Percentiles rank a stretch among this genome's conserved stretches.
Evolutionary conservation across 2,797 vertebrate genomes (phyloP).

Genomic region (Arremon brunneinucha): DNA sequence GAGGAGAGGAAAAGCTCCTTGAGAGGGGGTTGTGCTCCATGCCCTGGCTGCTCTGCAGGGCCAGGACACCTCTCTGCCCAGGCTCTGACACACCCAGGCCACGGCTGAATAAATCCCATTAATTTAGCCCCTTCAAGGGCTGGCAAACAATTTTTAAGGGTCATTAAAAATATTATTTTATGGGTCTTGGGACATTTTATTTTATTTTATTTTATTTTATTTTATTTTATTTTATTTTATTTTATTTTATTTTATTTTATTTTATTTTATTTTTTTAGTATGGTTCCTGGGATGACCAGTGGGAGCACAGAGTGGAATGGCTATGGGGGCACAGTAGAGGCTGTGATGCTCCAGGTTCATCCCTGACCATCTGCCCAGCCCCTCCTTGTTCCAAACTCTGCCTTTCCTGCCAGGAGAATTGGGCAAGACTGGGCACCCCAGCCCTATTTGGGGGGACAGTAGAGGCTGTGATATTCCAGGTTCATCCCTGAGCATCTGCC

Average conservation of each 20-base stretch:
- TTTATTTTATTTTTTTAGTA: too few relatives aligned
- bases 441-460: rapidly evolving
- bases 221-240: background rate
- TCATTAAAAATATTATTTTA: background rate
- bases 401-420: rapidly evolving
- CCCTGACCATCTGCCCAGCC: too few relatives aligned
- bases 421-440: background rate
- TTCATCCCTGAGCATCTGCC: too few relatives aligned
- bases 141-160: background rate
- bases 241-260: too few relatives aligned
- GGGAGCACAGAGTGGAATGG: rapidly evolving
- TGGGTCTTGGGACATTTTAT: rapidly evolving
- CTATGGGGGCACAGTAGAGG: rapidly evolving
- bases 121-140: background rate
- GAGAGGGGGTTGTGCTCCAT: background rate
- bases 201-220: too few relatives aligned
- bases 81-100: background rate
- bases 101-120: background rate
- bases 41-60: background rate
- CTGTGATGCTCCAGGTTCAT: too few relatives aligned
- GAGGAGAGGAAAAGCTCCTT: background rate
- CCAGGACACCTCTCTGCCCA: background rate
- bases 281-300: background rate
- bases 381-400: rapidly evolving
- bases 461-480: too few relatives aligned